Conservation (phyloP, 2,888 invertebrate species). For the Phortica magna region DNA sequence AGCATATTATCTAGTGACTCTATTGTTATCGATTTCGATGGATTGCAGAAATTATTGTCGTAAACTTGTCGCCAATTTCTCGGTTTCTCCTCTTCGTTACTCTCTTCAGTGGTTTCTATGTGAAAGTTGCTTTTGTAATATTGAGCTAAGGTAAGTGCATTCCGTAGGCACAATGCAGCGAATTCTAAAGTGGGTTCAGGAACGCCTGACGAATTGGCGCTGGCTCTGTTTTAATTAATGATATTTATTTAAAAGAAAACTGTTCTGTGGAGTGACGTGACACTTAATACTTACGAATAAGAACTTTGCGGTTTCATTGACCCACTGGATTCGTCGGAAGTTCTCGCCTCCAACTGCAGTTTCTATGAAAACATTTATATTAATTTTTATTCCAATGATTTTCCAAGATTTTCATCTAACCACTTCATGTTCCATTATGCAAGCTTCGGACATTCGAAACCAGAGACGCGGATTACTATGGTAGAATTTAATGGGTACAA, state of each 20-base stretch:
- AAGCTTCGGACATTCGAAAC: constrained; percentile 95
- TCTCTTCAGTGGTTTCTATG: constrained; percentile 53
- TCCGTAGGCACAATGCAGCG: constrained; percentile 91
- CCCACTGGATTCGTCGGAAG: constrained; percentile 41
- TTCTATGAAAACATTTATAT: constrained; percentile 45
- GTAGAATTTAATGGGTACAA: constrained; percentile 90
- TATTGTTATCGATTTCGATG: constrained; percentile 82
- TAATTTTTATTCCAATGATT: background rate
- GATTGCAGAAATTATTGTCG: constrained; percentile 79
- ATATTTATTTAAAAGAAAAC: background rate
- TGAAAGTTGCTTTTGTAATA: constrained; percentile 62
- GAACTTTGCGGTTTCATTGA: constrained; percentile 42
- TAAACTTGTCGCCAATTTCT: constrained; percentile 76
- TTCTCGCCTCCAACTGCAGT: constrained; percentile 52
- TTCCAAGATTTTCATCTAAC: constrained; percentile 62
- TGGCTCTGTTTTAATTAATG: constrained; percentile 66
- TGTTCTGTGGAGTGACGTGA: constrained; percentile 18
- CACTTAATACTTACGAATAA: constrained; percentile 66
- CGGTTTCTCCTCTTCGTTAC: constrained; percentile 48
- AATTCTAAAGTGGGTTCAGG: constrained; percentile 94
- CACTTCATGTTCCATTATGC: constrained; percentile 83
- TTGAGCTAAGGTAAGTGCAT: constrained; percentile 81
- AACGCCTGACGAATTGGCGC: constrained; percentile 89
- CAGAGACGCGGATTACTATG: constrained; percentile 94
- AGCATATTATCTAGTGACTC: constrained; percentile 82